Percentiles rank a stretch among this genome's conserved stretches.
Conservation (phyloP, 2,888 invertebrate species). For the Oxystoma pomonae region DNA sequence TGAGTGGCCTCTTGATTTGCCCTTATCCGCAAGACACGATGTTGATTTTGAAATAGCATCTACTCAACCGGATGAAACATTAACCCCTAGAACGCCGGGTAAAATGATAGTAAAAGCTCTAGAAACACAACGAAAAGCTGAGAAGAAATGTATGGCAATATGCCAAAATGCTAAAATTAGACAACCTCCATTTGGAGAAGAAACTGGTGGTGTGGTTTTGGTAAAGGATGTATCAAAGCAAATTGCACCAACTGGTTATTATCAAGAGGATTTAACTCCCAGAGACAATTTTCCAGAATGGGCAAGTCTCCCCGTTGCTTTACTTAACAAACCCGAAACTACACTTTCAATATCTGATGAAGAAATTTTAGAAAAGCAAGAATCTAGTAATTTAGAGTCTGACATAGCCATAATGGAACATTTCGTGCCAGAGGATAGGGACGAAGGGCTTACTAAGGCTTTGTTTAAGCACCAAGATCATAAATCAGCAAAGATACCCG, state of each 20-base stretch:
- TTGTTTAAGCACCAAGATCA: not conserved
- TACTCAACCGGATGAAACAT: not conserved
- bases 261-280: slow-evolving; percentile 17
- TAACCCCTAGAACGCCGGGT: not conserved
- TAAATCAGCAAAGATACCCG: slow-evolving; percentile 7
- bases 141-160: slow-evolving; percentile 18
- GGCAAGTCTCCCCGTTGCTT: slow-evolving; percentile 8
- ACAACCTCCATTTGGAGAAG: slow-evolving; percentile 20
- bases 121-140: not conserved
- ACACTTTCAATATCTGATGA: slow-evolving; percentile 18
- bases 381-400: slow-evolving; percentile 7
- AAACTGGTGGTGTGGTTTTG: slow-evolving; percentile 21
- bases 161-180: slow-evolving; percentile 19
- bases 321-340: slow-evolving; percentile 12
- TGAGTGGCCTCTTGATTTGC: not conserved
- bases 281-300: slow-evolving; percentile 16
- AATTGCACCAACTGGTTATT: slow-evolving; percentile 18
- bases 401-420: slow-evolving; percentile 15
- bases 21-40: not conserved
- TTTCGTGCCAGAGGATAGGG: slow-evolving; percentile 11
- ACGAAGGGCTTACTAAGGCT: slow-evolving; percentile 8
- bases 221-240: slow-evolving; percentile 16
- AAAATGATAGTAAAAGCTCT: not conserved
- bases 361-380: not conserved
- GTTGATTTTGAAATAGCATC: not conserved